Evolutionary conservation across 2,888 invertebrate genomes (phyloP), one percentile per base, ranked within the genome.

Genomic region (Cosmia trapezina): DNA sequence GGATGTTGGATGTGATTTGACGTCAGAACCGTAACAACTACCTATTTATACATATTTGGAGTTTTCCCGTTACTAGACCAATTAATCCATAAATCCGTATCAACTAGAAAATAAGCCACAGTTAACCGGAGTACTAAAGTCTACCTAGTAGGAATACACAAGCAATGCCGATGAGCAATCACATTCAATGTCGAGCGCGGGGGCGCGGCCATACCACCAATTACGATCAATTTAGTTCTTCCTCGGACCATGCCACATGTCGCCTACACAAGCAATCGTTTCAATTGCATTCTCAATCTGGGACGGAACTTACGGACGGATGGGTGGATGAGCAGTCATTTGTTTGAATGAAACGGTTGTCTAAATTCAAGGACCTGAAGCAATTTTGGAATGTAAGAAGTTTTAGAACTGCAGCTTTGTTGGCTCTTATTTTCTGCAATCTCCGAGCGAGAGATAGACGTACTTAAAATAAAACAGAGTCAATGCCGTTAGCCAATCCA

Each of bases 191-290:
- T 64, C 60, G 76, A 61, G 63, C 61, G 78, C 70, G 85, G 87
- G 72, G 85, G 85, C 85, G 83, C 73, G 85, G 76, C 67, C 17
- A 43, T 76, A 72, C 67, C 68, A 49, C 67, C 85, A 81, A 85
- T 85, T 85, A 83, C 81, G 73, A 77, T 83, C 87, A 86, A 85
- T 85, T 86, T 80, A 86, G 75, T 61, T 80, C 83, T 74, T 81
- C 83, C 73, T 81, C 73, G 59, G 83, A 83, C 83, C 54, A 67
- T 69, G 84, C 59, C 70, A 74, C 70, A 59, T 65, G 81, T 75
- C 81, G 68, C 84, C 81, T 65, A 81, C 81, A 41, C 59, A 56
- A 67, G 74, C 60, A 80, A 73, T 83, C 80, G 74, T 67, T 80
- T 80, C 81, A 83, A 81, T 81, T 80, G 76, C 81, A 83, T 75